Percentiles rank a stretch among this genome's conserved stretches.
phyloP scores from a whole-genome alignment of 2,888 invertebrate species.

The Emmelina monodactyla region DNA sequence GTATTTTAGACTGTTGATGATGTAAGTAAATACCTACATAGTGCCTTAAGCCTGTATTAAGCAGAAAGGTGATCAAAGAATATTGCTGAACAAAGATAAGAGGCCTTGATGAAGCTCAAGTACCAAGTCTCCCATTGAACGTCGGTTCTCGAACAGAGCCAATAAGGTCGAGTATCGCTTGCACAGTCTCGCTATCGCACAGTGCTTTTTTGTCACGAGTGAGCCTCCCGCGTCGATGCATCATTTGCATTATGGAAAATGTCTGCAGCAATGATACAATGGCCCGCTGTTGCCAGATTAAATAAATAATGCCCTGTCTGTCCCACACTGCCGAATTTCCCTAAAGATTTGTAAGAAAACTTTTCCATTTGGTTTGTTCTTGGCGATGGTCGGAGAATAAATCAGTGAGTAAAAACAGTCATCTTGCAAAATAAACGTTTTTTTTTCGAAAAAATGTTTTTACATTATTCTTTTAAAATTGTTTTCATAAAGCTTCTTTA shows the following conservation, averaged over 20 bases:
- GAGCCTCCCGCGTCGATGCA: constrained; percentile 31
- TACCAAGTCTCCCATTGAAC: background rate
- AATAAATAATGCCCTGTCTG: background rate
- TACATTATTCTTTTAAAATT: too few relatives aligned
- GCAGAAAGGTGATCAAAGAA: constrained; percentile 12
- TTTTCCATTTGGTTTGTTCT: too few relatives aligned
- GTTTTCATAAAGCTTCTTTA: too few relatives aligned
- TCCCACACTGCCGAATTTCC: background rate
- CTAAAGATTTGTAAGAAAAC: too few relatives aligned
- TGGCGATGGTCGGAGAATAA: too few relatives aligned
- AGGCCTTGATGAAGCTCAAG: constrained; percentile 22
- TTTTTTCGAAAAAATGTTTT: too few relatives aligned
- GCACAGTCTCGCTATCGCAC: constrained; percentile 14
- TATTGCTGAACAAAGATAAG: constrained; percentile 28
- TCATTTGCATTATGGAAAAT: constrained; percentile 22
- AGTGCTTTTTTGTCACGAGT: constrained; percentile 20
- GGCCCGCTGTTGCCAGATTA: too few relatives aligned
- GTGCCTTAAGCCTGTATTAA: too few relatives aligned
- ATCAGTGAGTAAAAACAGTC: too few relatives aligned
- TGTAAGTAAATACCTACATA: too few relatives aligned
- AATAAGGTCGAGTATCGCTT: constrained; percentile 29
- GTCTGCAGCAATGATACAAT: background rate
- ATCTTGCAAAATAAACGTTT: too few relatives aligned
- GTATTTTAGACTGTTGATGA: too few relatives aligned
- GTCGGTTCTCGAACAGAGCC: background rate